Evolutionary conservation across 2,888 invertebrate genomes (phyloP).

Genomic region (Apotomis capreana): DNA sequence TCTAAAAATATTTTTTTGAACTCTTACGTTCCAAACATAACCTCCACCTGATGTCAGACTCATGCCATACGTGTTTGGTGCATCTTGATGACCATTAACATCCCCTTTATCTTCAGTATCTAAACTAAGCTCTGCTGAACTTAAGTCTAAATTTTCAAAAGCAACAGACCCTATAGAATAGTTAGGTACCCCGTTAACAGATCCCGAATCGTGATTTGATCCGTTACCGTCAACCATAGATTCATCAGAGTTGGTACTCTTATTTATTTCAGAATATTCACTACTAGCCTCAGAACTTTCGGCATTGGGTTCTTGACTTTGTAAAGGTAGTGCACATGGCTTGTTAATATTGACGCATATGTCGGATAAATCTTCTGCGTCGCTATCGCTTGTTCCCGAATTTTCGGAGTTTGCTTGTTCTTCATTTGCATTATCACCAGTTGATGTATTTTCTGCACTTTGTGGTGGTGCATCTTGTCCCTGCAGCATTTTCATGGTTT

Average conservation of each 20-base stretch:
- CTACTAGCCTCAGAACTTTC: background rate
- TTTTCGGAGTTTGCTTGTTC: background rate
- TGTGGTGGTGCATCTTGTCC: conserved; percentile 7
- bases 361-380: conserved; percentile 20
- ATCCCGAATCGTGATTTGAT: background rate
- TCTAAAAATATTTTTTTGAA: too few species aligned
- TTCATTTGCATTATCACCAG: background rate
- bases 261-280: background rate
- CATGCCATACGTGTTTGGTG: conserved; percentile 49
- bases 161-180: background rate
- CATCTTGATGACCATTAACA: too few species aligned
- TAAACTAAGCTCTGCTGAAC: too few species aligned
- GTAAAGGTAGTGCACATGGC: background rate
- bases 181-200: background rate
- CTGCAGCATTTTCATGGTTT: background rate
- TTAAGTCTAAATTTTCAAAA: background rate
- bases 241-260: background rate
- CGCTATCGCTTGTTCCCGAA: background rate
- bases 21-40: conserved; percentile 55
- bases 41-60: conserved; percentile 47
- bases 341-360: conserved; percentile 18
- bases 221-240: background rate
- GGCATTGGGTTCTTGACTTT: background rate
- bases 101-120: too few species aligned
- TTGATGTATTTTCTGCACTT: conserved; percentile 9